Base-by-base conservation (phyloP, 2,113 vertebrate species). In the Myotis brandtii region DNA sequence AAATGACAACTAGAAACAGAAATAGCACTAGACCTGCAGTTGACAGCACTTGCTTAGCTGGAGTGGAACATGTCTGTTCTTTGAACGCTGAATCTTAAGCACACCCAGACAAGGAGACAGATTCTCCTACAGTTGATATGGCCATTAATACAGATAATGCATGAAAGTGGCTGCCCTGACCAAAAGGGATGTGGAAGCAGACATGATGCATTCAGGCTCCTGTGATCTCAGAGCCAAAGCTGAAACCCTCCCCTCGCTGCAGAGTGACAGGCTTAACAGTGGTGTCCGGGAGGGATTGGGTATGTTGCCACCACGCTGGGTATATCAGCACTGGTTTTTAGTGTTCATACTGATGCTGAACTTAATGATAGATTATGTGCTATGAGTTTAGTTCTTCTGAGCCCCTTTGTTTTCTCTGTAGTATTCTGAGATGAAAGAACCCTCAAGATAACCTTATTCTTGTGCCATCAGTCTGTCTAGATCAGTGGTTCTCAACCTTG, bases 61-160 rank as follows among this genome's bases (percentile, higher is more conserved):
- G 43, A 69, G 34, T 18, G 59, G 34, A 84, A 48, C 2, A 7
- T 77, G 40, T 95, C 56, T 77, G 32, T 66, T 76, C 67, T 89
- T 86, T 40, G 37, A 43, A 67, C 17, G 32, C n/a, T 83, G 96
- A 66, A 93, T 91, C 87, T 88, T 91, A 79, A 93, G 48, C 25
- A 37, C 46, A 66, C 21, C 9, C 54, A 87, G 62, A 90, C 23
- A 80, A 23, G 62, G 86, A 93, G 48, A 72, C 59, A 90, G 54
- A 75, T 83, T 93, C 88, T 89, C 67, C 43, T n/a, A 70, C 13
- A 50, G 20, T 3, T 83, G n/a, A 73, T 56, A 67, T 5, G 0
- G 20, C 67, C 21, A n/a, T 11, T 82, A n/a, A 75, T 75, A 4
- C 37, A 67, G 72, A 86, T 77, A 59, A 18, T 83, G 56, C 32